Base-by-base conservation (phyloP, 2,797 vertebrate species). In the Chaetophractus vellerosus region DNA sequence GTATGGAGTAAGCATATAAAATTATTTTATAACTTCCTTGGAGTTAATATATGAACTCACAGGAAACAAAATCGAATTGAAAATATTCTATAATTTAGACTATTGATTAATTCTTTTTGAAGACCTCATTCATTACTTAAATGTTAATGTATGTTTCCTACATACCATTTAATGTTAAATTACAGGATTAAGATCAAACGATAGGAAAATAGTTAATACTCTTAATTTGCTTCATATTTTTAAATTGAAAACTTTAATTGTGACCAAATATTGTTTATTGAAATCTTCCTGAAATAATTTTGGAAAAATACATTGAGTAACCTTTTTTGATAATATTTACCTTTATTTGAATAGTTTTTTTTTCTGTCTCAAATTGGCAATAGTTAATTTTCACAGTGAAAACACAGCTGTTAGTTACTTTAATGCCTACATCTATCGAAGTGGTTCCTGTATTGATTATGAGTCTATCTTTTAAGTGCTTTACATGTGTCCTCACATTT, bases 91-190 rank as follows among this genome's bases (percentile, higher is more conserved):
- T n/a, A 26, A 21, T 66, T 41, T 72, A 63, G 15, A 76, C 45
- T 52, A 69, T 79, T 87, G 55, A 83, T 48, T 59, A 71, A 26
- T 94, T 89, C 3, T 83, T 95, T 88, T 80, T 79, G 36, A 90
- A 63, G 31, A 18, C 18, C 5, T 6, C 2, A 74, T 69, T 93
- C 93, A 87, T 89, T 88, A 85, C 33, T 85, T 71, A 55, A 90
- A 59, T 87, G 28, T 38, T 82, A 68, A 76, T 26, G 26, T 80
- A 61, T 41, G 14, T 81, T 91, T 95, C 21, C 52, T 90, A 91
- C 38, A 88, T 52, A 55, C 2, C 28, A 69, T 26, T 87, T 74
- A 50, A 59, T 82, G 11, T 48, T 88, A 91, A 88, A 86, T 88
- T 68, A 48, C 6, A 50, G 45, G 36, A n/a, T 83, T 88, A 64